phyloP scores from a whole-genome alignment of 2,113 vertebrate species.

The Centrocercus urophasianus region DNA sequence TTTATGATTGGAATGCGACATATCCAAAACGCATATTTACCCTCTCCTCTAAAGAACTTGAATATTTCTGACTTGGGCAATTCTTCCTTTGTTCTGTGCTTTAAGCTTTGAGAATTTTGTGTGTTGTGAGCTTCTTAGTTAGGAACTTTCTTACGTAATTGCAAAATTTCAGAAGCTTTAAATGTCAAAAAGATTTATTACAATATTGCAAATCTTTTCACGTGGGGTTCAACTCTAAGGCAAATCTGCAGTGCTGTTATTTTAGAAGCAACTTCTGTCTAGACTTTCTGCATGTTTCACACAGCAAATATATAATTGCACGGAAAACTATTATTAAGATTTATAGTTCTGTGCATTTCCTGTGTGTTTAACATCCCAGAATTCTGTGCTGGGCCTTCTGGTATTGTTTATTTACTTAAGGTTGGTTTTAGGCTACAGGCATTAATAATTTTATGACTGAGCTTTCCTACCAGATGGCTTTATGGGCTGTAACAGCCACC shows the following conservation, averaged over 20 bases:
- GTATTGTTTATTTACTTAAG: constrained; percentile 69
- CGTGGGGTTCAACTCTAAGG: not conserved
- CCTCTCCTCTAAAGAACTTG: not conserved
- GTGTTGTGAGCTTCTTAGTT: not conserved
- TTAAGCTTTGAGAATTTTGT: not conserved
- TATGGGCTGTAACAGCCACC: constrained; percentile 58
- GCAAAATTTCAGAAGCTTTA: not conserved
- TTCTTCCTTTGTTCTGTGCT: constrained; percentile 29
- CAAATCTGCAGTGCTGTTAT: not conserved
- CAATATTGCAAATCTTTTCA: not conserved
- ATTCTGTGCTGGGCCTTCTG: constrained; percentile 58
- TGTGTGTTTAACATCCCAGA: constrained; percentile 49
- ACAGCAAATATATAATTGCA: constrained; percentile 47
- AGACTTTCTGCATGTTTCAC: not conserved
- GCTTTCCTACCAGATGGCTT: constrained; percentile 65
- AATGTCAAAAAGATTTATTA: not conserved
- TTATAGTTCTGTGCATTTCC: constrained; percentile 42
- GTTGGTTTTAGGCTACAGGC: constrained; percentile 53
- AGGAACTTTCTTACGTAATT: not conserved
- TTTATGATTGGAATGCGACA: not conserved
- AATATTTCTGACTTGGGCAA: not conserved
- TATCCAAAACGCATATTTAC: not conserved
- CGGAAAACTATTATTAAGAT: constrained; percentile 32
- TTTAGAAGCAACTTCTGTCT: constrained; percentile 25
- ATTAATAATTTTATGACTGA: constrained; percentile 68